Base-by-base conservation (phyloP, 2,797 vertebrate genomes). In the Synanceia verrucosa region DNA sequence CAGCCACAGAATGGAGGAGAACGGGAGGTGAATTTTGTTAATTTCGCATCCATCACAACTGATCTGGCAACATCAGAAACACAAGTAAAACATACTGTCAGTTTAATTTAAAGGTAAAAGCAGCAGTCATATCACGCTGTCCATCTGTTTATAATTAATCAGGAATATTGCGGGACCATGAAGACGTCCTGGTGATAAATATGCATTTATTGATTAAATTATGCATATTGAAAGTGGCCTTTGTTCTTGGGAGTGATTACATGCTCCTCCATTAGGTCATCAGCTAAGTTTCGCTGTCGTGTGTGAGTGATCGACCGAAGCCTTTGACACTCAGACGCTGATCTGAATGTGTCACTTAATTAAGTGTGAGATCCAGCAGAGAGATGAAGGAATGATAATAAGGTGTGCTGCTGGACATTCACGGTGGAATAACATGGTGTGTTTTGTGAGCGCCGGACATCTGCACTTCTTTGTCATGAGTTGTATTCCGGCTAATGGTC, bases 301-400 rank as follows among this genome's bases (percentile, higher is more conserved):
- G 31, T 63, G 48, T 63, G 43, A 79, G 26, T 47, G 58, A 75
- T 73, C 23, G 31, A n/a, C 57, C 24, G 1, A 52, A 61, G 31
- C 31, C 50, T 39, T 24, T n/a, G 28, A 37, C 63, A 34, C 10
- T 39, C 14, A 69, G 64, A 71, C 9, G 46, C 72, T 58, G 65
- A 78, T 67, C 28, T 73, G 46, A 80, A 81, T 81, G 24, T 63
- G 50, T 39, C 48, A 33, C 57, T 82, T 83, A 81, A 83, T 82
- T 51, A 64, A 39, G 37, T 14, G 72, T 68, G 4, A 86, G 76
- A 73, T 67, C 66, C 59, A 31, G 31, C 46, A 50, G 31, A 16
- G 52, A 61, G 50, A 67, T 10, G 60, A 3, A 47, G 23, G 64
- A 75, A 79, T 68, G 60, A 59, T 82, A 72, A 76, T 52, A 57